phyloP scores from a whole-genome alignment of 2,888 invertebrate species.

The Zhuqinia jingwanae region DNA sequence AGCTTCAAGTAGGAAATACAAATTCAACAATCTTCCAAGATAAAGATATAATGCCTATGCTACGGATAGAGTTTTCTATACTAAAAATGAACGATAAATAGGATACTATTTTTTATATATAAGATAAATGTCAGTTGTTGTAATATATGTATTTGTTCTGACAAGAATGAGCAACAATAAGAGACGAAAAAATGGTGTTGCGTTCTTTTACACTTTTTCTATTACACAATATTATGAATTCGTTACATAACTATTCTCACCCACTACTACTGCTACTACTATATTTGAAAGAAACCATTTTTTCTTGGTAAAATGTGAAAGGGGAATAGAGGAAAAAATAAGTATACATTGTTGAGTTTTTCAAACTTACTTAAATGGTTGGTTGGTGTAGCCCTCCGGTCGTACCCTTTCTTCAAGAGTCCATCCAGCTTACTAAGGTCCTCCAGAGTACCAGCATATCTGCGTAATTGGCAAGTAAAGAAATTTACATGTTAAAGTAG shows the following conservation, averaged over 20 bases:
- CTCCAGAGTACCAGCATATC: slow-evolving; percentile 80
- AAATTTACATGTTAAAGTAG: slow-evolving; percentile 57
- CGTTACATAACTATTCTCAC: neutral
- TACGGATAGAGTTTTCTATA: neutral
- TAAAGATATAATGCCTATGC: neutral
- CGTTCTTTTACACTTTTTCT: slow-evolving; percentile 23
- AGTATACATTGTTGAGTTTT: neutral
- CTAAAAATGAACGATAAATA: neutral
- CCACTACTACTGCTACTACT: too few species aligned
- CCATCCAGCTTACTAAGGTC: slow-evolving; percentile 81
- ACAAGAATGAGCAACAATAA: neutral
- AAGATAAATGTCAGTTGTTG: neutral
- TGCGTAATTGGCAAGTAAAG: slow-evolving; percentile 70
- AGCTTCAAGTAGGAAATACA: neutral
- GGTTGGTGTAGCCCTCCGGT: slow-evolving; percentile 82
- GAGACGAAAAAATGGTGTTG: neutral
- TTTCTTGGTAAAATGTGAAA: neutral
- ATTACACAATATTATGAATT: neutral
- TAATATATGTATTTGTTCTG: neutral
- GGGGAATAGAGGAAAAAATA: neutral
- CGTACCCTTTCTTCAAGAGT: slow-evolving; percentile 81
- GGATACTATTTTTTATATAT: neutral
- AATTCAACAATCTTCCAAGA: neutral
- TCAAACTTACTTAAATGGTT: slow-evolving; percentile 81
- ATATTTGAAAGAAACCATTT: too few species aligned